Base-by-base conservation (phyloP, 1,140 invertebrate species). In the Orius insidiosus region DNA sequence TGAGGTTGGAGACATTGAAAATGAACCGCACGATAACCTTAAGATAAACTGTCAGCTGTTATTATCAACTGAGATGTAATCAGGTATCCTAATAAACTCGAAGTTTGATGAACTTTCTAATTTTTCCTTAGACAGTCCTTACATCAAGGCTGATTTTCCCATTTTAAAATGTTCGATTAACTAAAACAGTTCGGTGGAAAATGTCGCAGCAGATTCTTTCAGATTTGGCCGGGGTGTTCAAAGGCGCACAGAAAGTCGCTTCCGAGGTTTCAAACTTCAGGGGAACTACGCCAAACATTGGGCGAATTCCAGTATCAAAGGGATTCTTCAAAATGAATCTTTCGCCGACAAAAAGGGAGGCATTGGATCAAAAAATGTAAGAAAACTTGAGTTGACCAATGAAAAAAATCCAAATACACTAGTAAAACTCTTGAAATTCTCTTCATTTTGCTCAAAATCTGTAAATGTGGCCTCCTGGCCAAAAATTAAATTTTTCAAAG, bases 241-340 rank as follows among this genome's bases (percentile, higher is more conserved):
- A 68, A 53, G 76, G 76, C 15, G 53, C 76, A 46, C 67, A 71
- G 54, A 61, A 69, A 35, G 70, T 81, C 46, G 57, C 66, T 40
- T 67, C 72, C 53, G 70, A 74, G 38, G 67, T 35, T 54, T 65
- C 31, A 71, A 70, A 58, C 56, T 73, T 39, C 72, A 78, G 54
- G 62, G 70, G 53, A 59, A 66, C 46, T 60, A 63, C 54, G 59
- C 67, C 56, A 67, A 63, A 58, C 56, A 68, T 53, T 59, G 75
- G 74, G 70, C 62, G 63, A 59, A 76, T 75, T 54, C 78, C 75
- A 77, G 68, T 57, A 50, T 76, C 14, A 69, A 62, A 47, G 63
- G 65, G 41, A 49, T 52, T 3, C 18, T 30, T n/a, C 5, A 43
- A 31, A 30, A 31, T n/a, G 41, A n/a, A 15, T 30, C 6, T 5